These are phyloP conservation scores for Drosophila nigricruria DNA, from an alignment of 2,888 invertebrate species.

Conservation along the genomic window DNA sequence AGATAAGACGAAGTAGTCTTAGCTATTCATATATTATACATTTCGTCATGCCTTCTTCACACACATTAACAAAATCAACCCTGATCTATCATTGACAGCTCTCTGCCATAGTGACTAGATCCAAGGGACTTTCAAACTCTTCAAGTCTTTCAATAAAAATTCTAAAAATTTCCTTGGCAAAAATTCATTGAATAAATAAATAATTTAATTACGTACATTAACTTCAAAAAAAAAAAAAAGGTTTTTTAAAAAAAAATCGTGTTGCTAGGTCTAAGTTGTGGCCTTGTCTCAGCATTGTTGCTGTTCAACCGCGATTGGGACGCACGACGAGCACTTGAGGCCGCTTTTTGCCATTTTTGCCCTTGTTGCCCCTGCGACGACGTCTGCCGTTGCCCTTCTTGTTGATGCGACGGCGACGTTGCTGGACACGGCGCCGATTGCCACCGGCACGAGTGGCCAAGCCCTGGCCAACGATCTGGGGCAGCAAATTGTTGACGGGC, in stretches of 20 bases:
- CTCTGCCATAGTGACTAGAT: no score
- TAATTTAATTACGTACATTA: constrained; percentile 41
- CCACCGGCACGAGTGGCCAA: constrained; percentile 31
- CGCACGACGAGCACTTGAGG: constrained; percentile 67
- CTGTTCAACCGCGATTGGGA: constrained; percentile 61
- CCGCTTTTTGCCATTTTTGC: constrained; percentile 52
- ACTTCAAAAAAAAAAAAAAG: constrained; percentile 40
- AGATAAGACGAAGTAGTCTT: no score
- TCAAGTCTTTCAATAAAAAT: background rate
- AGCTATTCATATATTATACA: no score
- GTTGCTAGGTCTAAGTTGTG: background rate
- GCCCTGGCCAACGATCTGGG: constrained; percentile 65
- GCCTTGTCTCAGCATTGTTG: background rate
- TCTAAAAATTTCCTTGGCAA: background rate
- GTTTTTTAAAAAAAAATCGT: constrained; percentile 29
- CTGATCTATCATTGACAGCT: no score
- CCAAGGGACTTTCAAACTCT: no score
- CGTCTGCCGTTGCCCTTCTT: constrained; percentile 22
- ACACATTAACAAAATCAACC: no score
- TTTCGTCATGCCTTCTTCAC: no score
- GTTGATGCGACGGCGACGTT: constrained; percentile 60
- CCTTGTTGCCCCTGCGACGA: constrained; percentile 48
- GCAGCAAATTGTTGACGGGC: constrained; percentile 60
- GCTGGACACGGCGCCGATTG: constrained; percentile 58
- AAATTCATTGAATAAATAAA: constrained; percentile 60